Percentiles rank a stretch among this genome's conserved stretches.
Conservation (phyloP, 2,113 vertebrate species). For the Rynchops niger region DNA sequence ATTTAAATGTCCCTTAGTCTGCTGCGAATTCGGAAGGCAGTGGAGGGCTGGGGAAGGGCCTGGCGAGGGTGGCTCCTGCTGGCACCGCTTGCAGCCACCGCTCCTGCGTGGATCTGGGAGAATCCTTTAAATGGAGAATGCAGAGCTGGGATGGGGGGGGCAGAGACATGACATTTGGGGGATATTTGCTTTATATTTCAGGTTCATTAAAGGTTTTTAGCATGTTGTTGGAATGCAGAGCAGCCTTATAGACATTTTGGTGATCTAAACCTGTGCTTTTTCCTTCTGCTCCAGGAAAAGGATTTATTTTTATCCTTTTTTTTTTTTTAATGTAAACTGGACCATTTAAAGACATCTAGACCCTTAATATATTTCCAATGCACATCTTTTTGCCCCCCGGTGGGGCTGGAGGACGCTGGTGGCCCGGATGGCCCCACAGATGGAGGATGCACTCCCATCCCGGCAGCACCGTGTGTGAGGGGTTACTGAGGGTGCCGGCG, state of each 20-base stretch:
- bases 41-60: neutral
- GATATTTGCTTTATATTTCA: neutral
- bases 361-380: neutral
- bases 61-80: neutral
- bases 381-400: no score
- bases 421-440: accelerated
- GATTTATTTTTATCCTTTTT: neutral
- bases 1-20: neutral
- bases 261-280: neutral
- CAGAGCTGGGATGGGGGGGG: neutral
- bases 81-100: accelerated
- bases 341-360: neutral
- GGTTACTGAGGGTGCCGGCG: neutral
- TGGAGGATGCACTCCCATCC: accelerated
- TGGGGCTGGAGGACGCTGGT: neutral
- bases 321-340: neutral
- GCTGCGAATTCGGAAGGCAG: neutral
- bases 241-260: neutral
- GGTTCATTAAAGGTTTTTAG: neutral
- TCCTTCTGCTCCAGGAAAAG: neutral
- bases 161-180: neutral
- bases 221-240: neutral
- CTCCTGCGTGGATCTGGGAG: neutral
- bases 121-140: neutral
- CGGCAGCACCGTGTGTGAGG: accelerated